Evolutionary conservation across 2,797 vertebrate genomes (phyloP), one percentile per base, ranked within the genome.

Genomic region (Aplochiton taeniatus): DNA sequence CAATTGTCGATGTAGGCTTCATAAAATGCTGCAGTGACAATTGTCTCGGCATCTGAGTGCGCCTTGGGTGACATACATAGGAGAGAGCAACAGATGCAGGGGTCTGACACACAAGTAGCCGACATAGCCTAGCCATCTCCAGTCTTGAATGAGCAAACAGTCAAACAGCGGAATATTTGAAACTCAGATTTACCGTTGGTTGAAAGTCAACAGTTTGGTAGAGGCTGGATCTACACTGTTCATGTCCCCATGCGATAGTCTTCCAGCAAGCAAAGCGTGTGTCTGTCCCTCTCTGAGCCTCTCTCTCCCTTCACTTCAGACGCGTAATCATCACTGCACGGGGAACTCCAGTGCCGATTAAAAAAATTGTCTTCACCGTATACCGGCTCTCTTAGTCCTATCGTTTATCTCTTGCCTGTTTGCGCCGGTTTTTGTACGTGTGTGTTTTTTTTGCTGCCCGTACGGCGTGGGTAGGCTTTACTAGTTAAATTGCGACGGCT

Each of bases 151-250:
- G 12, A 42, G n/a, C 51, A 61, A 18, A 46, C 8, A 65, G 19
- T 55, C 11, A 54, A 18, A 20, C 31, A 53, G 49, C 47, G 19
- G 46, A 61, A 68, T 53, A 67, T 46, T 17, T 8, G n/a, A 63
- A 11, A 0, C 9, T 49, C 48, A 31, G 0, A 53, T 65, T 93
- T 92, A 93, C 93, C 93, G 93, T 85, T 94, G 93, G 79, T 91
- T 93, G 90, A 94, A 93, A 92, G 84, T 94, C 91, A 93, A 92
- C 90, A 94, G 89, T 93, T 94, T 94, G 88, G 78, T 92, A 66
- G 92, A 88, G 44, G 91, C 87, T 77, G 88, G 85, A 85, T 94
- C 93, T 84, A 89, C 90, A 80, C 88, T 89, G 87, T 81, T 92
- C 92, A 94, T 94, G 84, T 92, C 92, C 91, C 90, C 91, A 90